These are phyloP conservation scores for Schrankia costaestrigalis DNA, from an alignment of 2,888 invertebrate species.

Conservation along the genomic window DNA sequence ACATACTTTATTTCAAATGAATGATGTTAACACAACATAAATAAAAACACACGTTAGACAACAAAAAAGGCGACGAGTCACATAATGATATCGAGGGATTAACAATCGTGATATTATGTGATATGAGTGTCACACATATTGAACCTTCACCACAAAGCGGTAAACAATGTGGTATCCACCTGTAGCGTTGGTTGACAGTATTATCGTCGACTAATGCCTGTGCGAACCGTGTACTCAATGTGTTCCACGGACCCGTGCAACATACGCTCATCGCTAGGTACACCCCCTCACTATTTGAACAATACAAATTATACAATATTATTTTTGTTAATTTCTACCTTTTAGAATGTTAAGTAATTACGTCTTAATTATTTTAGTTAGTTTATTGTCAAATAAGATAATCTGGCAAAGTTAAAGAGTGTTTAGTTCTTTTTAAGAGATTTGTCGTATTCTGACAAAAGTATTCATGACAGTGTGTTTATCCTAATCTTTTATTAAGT, in stretches of 20 bases:
- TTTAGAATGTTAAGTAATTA: neutral
- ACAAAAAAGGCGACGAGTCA: too few species aligned
- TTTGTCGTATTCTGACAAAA: too few species aligned
- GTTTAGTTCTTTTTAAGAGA: too few species aligned
- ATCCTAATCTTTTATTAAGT: too few species aligned
- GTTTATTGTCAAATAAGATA: too few species aligned
- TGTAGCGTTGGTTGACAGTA: slow-evolving; percentile 63
- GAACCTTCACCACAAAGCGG: slow-evolving; percentile 14
- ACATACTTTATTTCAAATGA: slow-evolving; percentile 2
- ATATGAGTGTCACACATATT: slow-evolving; percentile 2
- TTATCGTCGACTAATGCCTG: slow-evolving; percentile 64
- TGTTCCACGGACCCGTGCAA: slow-evolving; percentile 64
- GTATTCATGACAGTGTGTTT: too few species aligned
- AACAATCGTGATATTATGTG: neutral
- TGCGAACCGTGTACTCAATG: slow-evolving; percentile 60
- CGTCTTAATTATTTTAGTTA: neutral
- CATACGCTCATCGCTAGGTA: slow-evolving; percentile 63
- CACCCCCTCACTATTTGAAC: slow-evolving; percentile 63
- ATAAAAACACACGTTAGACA: too few species aligned
- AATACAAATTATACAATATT: slow-evolving; percentile 41
- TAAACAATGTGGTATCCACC: slow-evolving; percentile 46
- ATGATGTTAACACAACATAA: slow-evolving; percentile 6
- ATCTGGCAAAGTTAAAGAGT: too few species aligned
- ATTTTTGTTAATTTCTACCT: neutral
- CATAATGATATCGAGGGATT: too few species aligned